phyloP scores from a whole-genome alignment of 2,888 invertebrate genomes.

The Sesamia inferens region DNA sequence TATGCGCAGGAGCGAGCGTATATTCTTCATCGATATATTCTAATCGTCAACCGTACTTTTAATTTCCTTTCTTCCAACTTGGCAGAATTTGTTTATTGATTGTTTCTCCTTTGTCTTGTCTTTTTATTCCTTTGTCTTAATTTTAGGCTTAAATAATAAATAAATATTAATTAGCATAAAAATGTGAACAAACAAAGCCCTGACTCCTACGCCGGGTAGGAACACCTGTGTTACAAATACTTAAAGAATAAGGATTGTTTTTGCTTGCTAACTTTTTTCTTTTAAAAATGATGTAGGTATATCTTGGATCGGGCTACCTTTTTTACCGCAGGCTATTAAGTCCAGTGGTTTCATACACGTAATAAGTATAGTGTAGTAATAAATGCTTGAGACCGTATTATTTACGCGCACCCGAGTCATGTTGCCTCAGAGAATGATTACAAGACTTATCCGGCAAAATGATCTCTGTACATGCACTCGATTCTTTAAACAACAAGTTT shows the following conservation, averaged over 20 bases:
- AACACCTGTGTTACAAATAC: too few relatives aligned
- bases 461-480: constrained; percentile 43
- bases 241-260: neutral
- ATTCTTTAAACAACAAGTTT: constrained; percentile 14
- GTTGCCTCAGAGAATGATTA: constrained; percentile 61
- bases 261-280: neutral
- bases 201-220: too few relatives aligned
- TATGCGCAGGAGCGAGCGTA: neutral
- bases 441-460: constrained; percentile 52
- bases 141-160: neutral
- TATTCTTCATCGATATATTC: too few relatives aligned
- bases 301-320: constrained; percentile 7
- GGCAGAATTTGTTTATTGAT: neutral
- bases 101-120: neutral
- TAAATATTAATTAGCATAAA: too few relatives aligned
- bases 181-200: too few relatives aligned
- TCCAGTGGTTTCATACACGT: constrained; percentile 38
- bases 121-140: too few relatives aligned
- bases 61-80: constrained; percentile 9
- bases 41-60: constrained; percentile 6
- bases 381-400: constrained; percentile 50
- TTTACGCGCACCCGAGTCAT: constrained; percentile 55
- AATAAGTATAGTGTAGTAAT: constrained; percentile 54
- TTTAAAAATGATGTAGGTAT: neutral
- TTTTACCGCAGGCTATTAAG: constrained; percentile 31